Evolutionary conservation across 2,113 vertebrate species (phyloP).

Genomic region (Oryzias celebensis): DNA sequence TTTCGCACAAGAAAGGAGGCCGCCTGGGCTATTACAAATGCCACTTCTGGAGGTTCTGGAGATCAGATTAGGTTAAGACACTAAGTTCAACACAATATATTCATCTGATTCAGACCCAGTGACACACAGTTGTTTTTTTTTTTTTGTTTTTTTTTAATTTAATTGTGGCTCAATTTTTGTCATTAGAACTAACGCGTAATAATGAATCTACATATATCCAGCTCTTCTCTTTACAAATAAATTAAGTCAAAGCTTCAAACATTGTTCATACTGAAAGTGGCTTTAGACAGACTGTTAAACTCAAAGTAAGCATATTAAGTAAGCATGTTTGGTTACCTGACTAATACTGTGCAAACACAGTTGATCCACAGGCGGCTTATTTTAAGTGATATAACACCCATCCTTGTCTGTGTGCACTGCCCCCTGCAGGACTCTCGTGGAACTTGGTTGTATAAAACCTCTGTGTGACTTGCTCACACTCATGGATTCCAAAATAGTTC

Average conservation of each 20-base stretch:
- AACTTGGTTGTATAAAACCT: constrained; percentile 94
- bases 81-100: not conserved
- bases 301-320: too few relatives aligned
- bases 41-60: constrained; percentile 92
- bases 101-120: not conserved
- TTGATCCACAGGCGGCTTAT: not conserved
- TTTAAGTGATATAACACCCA: not conserved
- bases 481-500: constrained; percentile 98
- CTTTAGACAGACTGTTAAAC: too few relatives aligned
- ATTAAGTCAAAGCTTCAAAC: too few relatives aligned
- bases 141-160: not conserved
- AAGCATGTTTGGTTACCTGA: not conserved
- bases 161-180: not conserved
- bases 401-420: constrained; percentile 12
- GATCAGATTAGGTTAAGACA: constrained; percentile 87
- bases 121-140: not conserved
- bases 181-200: too few relatives aligned
- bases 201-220: too few relatives aligned
- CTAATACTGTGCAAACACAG: not conserved
- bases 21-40: constrained; percentile 97
- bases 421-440: constrained; percentile 89
- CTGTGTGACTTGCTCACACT: constrained; percentile 96
- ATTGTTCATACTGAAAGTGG: too few relatives aligned
- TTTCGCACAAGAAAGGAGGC: constrained; percentile 98
- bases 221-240: too few relatives aligned